Percentiles rank a stretch among this genome's conserved stretches.
Conservation (phyloP, 2,888 invertebrate genomes). For the Oxytorus armatus region DNA sequence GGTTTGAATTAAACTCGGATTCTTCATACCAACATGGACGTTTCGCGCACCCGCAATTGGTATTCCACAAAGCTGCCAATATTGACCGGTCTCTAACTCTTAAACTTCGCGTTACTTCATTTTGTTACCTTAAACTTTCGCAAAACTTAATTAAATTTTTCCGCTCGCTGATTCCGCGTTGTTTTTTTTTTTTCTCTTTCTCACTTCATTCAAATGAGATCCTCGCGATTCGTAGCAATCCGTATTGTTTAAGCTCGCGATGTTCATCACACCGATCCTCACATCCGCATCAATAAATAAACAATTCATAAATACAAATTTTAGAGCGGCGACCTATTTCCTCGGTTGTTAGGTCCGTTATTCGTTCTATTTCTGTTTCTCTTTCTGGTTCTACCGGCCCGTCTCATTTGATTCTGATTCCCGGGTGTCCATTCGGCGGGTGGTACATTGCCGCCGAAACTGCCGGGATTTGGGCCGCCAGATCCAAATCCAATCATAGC, state of each 20-base stretch:
- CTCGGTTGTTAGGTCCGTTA: slow-evolving; percentile 74
- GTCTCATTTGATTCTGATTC: slow-evolving; percentile 71
- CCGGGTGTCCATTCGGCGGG: slow-evolving; percentile 77
- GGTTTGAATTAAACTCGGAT: slow-evolving; percentile 44
- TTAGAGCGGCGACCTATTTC: slow-evolving; percentile 75
- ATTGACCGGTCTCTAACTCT: background rate
- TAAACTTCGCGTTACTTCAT: background rate
- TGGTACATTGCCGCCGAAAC: slow-evolving; percentile 74
- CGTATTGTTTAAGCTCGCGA: background rate
- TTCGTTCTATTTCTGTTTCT: slow-evolving; percentile 79
- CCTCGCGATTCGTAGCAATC: slow-evolving; percentile 3
- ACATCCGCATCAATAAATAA: background rate
- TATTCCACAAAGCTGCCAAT: background rate
- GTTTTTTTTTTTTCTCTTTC: background rate
- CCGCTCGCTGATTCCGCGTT: background rate
- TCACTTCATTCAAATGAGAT: background rate
- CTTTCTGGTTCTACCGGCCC: slow-evolving; percentile 77
- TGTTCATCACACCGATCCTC: slow-evolving; percentile 1
- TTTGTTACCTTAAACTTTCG: background rate
- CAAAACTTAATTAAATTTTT: background rate
- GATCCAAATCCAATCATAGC: slow-evolving; percentile 72
- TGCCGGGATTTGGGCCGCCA: slow-evolving; percentile 74
- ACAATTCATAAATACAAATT: background rate
- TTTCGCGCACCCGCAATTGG: background rate
- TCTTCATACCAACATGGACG: slow-evolving; percentile 34